Base-by-base conservation (phyloP, 2,797 vertebrate genomes). In the Scomberomorus guttatus region DNA sequence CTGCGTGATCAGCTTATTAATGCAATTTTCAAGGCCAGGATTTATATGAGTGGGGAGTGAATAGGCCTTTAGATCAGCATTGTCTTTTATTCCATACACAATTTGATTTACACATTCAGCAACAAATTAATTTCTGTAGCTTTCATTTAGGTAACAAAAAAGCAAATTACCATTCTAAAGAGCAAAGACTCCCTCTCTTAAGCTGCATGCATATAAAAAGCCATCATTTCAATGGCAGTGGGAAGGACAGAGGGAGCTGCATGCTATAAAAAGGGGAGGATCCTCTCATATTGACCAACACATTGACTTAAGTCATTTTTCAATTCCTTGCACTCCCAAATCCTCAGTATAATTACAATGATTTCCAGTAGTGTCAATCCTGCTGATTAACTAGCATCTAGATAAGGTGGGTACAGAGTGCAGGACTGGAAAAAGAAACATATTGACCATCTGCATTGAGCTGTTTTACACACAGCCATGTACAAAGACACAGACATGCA, bases 301-400 rank as follows among this genome's bases (percentile, higher is more conserved):
- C 80, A 83, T 75, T 75, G 74, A 87, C 82, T 89, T 73, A 69
- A 50, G 85, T 90, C 84, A 90, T 80, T 91, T 93, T 93, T 93
- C 84, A 91, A 83, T 90, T 85, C 79, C 68, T 82, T 67, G 84
- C 75, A 56, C 84, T 91, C 78, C 88, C 78, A 89, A 92, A 90
- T 90, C 84, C 89, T 88, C 89, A 83, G 83, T 90, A 80, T 82
- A 88, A 94, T 93, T 93, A 93, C 83, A 95, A 93, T 91, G 93
- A 95, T 95, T 95, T 95, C 90, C 87, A 93, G 91, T 92, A 62
- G 82, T 63, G 79, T 83, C 84, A 86, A 88, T 91, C 67, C 75
- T 59, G 71, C 75, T 87, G 90, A 93, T 93, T 92, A 89, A 90
- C 86, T 86, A 73, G 39, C 79, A 90, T 82, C 79, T 13, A 86